These are phyloP conservation scores for Protobothrops flavoviridis DNA, from an alignment of 2,113 vertebrate genomes.

Conservation along the genomic window DNA sequence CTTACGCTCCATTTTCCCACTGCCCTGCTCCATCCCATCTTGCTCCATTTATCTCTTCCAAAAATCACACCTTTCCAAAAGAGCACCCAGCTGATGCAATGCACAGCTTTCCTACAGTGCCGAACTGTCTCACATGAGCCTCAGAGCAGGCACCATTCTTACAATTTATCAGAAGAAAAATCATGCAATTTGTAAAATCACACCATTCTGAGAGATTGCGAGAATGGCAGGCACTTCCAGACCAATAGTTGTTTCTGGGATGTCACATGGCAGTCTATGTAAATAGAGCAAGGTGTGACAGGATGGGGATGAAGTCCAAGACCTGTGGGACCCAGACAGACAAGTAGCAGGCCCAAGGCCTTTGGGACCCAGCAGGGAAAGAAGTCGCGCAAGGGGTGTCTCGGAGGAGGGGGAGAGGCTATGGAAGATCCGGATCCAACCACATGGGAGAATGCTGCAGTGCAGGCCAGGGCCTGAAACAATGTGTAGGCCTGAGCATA, in stretches of 20 bases:
- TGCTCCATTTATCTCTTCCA: background rate
- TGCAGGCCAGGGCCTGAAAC: background rate
- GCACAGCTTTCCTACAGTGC: background rate
- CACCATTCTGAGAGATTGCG: background rate
- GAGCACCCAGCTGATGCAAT: background rate
- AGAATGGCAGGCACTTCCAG: background rate
- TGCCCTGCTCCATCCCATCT: background rate
- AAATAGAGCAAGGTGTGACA: background rate
- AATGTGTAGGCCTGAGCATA: background rate
- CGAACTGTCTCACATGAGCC: background rate
- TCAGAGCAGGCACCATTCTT: background rate
- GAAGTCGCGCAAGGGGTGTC: background rate
- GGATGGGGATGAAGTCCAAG: background rate
- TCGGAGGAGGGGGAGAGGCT: background rate
- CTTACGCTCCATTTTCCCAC: background rate
- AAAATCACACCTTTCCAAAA: background rate
- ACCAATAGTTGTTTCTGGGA: background rate
- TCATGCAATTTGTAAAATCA: background rate
- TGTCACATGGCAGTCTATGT: background rate
- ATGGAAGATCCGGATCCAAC: background rate
- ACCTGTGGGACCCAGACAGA: background rate
- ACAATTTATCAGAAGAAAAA: background rate
- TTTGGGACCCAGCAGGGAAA: background rate
- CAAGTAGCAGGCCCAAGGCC: background rate
- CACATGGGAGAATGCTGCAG: background rate